These are phyloP conservation scores for Harpalus rubripes DNA, from an alignment of 2,888 invertebrate species.

Conservation along the genomic window DNA sequence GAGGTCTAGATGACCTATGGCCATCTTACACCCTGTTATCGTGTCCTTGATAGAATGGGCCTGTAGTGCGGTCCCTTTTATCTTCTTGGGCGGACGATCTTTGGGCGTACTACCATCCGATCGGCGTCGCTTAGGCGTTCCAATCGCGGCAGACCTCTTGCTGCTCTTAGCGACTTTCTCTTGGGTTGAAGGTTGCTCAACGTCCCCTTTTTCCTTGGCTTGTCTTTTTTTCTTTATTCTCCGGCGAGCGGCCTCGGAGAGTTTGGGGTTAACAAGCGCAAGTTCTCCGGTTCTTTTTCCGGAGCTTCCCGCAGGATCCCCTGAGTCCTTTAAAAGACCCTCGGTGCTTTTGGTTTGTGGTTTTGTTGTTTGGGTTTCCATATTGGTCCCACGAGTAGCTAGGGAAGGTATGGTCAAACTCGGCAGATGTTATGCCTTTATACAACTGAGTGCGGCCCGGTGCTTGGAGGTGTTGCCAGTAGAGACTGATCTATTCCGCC, in stretches of 20 bases:
- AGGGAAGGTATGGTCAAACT: too few relatives aligned
- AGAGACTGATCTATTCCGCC: neutral
- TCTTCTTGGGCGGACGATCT: neutral
- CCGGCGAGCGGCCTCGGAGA: neutral
- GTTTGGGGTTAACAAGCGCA: neutral
- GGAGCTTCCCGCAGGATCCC: neutral
- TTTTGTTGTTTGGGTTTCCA: neutral
- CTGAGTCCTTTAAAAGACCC: neutral
- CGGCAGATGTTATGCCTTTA: neutral
- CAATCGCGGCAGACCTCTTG: too few relatives aligned
- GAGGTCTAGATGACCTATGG: too few relatives aligned
- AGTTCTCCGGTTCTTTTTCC: neutral
- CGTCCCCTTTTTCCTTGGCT: too few relatives aligned
- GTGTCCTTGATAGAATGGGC: neutral
- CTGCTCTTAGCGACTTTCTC: too few relatives aligned
- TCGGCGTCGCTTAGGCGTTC: conserved; percentile 10
- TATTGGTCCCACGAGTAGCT: conserved; percentile 10
- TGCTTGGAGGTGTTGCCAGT: neutral
- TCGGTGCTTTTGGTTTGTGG: neutral
- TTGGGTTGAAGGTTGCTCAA: too few relatives aligned
- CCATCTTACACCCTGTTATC: conserved; percentile 2
- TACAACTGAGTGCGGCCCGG: neutral
- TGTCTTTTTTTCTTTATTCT: neutral
- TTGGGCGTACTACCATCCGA: neutral
- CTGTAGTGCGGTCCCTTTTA: too few relatives aligned